Conservation (phyloP, 2,113 vertebrate species). For the Semnornis frantzii region DNA sequence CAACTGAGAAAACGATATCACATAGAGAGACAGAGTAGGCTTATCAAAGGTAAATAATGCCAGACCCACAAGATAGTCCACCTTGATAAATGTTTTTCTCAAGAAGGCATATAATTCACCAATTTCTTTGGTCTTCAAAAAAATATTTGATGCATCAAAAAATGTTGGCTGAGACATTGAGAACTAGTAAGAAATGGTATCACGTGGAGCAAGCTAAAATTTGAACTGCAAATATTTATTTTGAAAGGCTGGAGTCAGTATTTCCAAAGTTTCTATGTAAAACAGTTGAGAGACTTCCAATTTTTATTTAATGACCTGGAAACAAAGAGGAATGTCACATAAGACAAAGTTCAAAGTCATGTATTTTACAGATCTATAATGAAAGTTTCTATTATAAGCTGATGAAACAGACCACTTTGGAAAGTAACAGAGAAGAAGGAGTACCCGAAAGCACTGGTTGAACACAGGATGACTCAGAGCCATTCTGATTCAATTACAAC, state of each 20-base stretch:
- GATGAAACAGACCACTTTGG: not conserved
- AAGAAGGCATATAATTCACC: not conserved
- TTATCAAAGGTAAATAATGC: not conserved
- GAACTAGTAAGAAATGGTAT: not conserved
- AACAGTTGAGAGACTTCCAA: not conserved
- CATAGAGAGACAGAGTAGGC: not conserved
- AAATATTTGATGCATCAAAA: not conserved
- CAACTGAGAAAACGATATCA: not conserved
- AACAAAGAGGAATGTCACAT: not conserved
- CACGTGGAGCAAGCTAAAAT: not conserved
- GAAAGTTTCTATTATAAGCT: not conserved
- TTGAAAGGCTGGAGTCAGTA: not conserved
- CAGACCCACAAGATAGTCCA: not conserved
- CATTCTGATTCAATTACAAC: not conserved
- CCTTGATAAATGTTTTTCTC: not conserved
- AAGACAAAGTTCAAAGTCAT: not conserved
- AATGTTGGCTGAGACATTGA: not conserved
- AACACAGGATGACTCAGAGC: conserved; percentile 11
- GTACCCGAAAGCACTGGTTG: not conserved
- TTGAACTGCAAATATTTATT: not conserved
- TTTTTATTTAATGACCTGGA: not conserved
- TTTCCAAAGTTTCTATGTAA: not conserved
- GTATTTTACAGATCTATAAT: not conserved
- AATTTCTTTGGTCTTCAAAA: not conserved
- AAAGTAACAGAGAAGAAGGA: not conserved